Evolutionary conservation across 2,888 invertebrate species (phyloP), one percentile per base, ranked within the genome.

Genomic region (Abrostola tripartita): DNA sequence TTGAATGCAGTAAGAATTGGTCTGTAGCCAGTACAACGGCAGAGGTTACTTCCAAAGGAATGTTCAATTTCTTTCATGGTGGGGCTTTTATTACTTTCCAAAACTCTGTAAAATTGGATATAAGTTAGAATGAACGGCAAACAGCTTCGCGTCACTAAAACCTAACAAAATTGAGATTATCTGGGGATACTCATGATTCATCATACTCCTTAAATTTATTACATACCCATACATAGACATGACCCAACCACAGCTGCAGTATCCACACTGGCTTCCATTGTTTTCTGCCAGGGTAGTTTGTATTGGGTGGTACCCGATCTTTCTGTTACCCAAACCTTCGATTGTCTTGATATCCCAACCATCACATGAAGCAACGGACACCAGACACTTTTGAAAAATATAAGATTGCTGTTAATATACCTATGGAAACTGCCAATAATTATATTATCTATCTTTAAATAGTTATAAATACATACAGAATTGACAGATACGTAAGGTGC

Each of bases 21-120:
- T 42, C 96, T 89, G 78, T 96, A 96, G 0, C 96, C 96, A 0
- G 97, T 97, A 79, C 97, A 97, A 50, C 97, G 93, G 76, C 97
- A 97, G 50, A 97, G 94, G 79, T 97, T 97, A 42, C 97, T 96
- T 5, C 96, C 96, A 74, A 97, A 96, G 0, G 96, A 95, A 75
- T 96, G 95, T 85, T 97, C 97, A 2, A 97, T 95, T 68, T 96
- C 95, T 65, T 95, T 87, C 95, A 95, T 95, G 0, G 95, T 95
- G 37, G 95, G 77, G 12, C 88, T 79, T n/a, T 92, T 89, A 2
- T 93, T 86, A 5, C 85, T 78, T 75, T 92, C 85, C 6, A 95
- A 78, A 4, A 93, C 73, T 42, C 95, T 96, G 74, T 35, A 81
- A 44, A 44, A 4, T 44, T 44, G 12, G 7, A 42, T 12, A 24